Base-by-base conservation (phyloP, 1,140 invertebrate genomes). In the Drosophila pachea region DNA sequence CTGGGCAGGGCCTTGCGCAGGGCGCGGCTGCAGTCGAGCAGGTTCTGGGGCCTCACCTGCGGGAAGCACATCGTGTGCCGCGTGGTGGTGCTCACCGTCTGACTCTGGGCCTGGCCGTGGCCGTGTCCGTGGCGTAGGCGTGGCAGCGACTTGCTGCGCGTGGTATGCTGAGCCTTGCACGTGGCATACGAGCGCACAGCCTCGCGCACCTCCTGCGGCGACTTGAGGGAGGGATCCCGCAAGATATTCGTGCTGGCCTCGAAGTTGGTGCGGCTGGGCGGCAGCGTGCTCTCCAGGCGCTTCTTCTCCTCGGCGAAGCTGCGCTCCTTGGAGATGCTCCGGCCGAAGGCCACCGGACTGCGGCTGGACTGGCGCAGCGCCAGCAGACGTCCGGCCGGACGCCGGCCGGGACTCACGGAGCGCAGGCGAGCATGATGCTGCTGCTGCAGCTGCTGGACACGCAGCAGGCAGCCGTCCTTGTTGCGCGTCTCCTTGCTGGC, bases 141-240 rank as follows among this genome's bases (percentile, higher is more conserved):
- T 4, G 88, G 87, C 60, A 87, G 49, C 0, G 78, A 86, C 22
- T 87, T 89, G 68, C 88, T 89, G 0, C 88, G 76, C 8, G 63
- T 38, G 31, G 64, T 38, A 33, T 81, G 81, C 2, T 84, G 81
- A 6, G 81, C 76, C 61, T 64, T 68, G 48, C 74, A 84, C 4
- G 83, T 83, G 50, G 88, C 87, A 48, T 89, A 89, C 0, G 89
- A 91, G 16, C 90, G 91, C 22, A 93, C 78, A 2, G 90, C 91
- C 78, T 92, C 93, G 58, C 91, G 91, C 2, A 92, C 91, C 75
- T 94, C 92, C 36, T 90, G 90, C 0, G 92, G 91, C 2, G 92
- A 92, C 33, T 92, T 89, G 2, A 94, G 76, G 45, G 92, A 92
- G 0, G 91, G 90, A 81, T 89, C 87, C 4, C 87, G 29, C 7